Percentiles rank a stretch among this genome's conserved stretches.
These are phyloP conservation scores for Eudasyphora cyanicolor DNA, from an alignment of 2,888 invertebrate genomes.

Conservation along the genomic window DNA sequence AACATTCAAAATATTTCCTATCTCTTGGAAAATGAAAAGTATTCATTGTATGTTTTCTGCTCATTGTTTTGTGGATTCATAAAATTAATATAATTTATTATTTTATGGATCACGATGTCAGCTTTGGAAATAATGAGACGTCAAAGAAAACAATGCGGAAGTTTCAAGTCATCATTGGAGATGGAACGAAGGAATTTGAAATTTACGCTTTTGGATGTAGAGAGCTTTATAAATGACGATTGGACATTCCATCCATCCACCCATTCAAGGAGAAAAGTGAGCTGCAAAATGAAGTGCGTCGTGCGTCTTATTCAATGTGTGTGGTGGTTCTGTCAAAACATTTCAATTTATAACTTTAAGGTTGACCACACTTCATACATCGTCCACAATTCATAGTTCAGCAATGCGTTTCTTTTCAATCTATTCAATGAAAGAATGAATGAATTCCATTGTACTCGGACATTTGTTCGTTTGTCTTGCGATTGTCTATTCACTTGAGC, in stretches of 20 bases:
- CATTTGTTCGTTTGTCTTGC: background rate
- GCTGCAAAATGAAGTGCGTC: no score
- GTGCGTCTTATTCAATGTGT: no score
- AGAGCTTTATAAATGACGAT: no score
- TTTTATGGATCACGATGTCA: background rate
- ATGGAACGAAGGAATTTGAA: background rate
- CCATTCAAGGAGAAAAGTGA: no score
- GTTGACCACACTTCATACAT: background rate
- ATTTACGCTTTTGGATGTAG: no score
- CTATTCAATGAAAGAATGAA: slow-evolving; percentile 23
- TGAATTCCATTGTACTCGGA: slow-evolving; percentile 21
- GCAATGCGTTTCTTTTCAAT: background rate
- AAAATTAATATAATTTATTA: background rate
- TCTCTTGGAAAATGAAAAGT: no score
- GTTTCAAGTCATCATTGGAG: slow-evolving; percentile 9
- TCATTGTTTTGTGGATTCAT: background rate
- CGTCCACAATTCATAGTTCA: background rate
- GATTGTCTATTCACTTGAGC: no score
- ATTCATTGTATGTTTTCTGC: background rate
- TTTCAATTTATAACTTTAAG: slow-evolving; percentile 20
- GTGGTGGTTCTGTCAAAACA: background rate
- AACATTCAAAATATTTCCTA: no score
- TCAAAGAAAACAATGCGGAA: slow-evolving; percentile 42
- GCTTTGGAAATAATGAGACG: background rate
- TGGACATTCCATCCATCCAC: no score